Evolutionary conservation across 2,888 invertebrate species (phyloP).

Genomic region (Villa cingulata): DNA sequence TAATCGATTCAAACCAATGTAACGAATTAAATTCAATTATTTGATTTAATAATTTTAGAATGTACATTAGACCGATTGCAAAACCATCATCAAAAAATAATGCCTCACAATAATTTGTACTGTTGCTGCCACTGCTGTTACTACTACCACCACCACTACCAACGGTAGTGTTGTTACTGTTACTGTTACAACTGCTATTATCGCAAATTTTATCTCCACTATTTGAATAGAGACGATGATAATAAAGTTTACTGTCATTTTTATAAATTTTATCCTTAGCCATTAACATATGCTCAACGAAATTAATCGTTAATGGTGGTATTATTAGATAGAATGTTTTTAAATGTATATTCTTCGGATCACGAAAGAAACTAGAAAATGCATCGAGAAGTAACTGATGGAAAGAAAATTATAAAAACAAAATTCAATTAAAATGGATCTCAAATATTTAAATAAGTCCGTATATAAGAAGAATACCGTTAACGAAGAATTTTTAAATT

Average conservation of each 20-base stretch:
- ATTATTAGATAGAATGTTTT: conserved; percentile 86
- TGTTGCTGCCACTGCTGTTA: conserved; percentile 30
- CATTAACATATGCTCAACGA: conserved; percentile 81
- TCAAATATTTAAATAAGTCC: neutral
- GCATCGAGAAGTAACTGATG: conserved; percentile 73
- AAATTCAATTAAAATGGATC: neutral
- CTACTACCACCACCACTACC: neutral
- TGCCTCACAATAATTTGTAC: conserved; percentile 41
- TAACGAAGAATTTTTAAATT: neutral
- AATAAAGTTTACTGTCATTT: conserved; percentile 38
- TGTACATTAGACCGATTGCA: conserved; percentile 87
- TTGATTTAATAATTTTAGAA: conserved; percentile 80
- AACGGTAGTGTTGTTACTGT: too few relatives aligned
- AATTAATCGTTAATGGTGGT: conserved; percentile 87
- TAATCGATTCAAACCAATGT: conserved; percentile 88
- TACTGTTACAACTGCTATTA: conserved; percentile 21
- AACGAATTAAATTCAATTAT: conserved; percentile 75
- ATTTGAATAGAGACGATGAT: neutral
- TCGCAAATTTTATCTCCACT: neutral
- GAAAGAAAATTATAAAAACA: neutral
- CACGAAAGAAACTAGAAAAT: conserved; percentile 77
- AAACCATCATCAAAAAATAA: conserved; percentile 98
- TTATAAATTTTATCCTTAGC: conserved; percentile 88
- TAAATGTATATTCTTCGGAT: conserved; percentile 75
- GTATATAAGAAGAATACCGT: too few relatives aligned